Evolutionary conservation across 37 sponge, comb jelly and placozoan species (phyloP).

Genomic region (Ephydatia muelleri): DNA sequence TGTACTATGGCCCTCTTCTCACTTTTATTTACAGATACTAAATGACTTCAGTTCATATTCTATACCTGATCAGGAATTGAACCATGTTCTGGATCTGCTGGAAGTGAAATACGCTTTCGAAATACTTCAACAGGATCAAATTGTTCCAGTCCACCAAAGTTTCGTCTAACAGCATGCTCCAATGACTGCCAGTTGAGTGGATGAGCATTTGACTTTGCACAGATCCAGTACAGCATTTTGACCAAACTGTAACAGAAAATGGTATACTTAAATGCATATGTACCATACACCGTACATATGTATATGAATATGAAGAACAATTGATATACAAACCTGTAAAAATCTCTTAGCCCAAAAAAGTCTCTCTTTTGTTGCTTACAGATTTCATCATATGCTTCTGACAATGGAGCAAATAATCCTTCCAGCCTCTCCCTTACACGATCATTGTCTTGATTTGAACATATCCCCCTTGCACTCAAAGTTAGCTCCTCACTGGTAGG

Average conservation of each 20-base stretch:
- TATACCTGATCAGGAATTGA: not conserved
- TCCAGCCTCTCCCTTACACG: constrained; percentile 37
- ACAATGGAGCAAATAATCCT: constrained; percentile 45
- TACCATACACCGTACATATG: not conserved
- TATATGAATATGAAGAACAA: not conserved
- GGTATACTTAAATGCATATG: no score
- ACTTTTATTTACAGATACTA: not conserved
- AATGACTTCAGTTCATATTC: not conserved
- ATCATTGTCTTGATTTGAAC: constrained; percentile 56
- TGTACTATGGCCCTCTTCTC: no score
- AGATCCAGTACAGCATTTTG: constrained; percentile 89
- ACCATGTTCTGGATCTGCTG: not conserved
- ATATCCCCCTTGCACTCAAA: constrained; percentile 81
- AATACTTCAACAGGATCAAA: constrained; percentile 47
- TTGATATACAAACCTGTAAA: constrained; percentile 72
- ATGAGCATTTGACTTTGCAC: constrained; percentile 29
- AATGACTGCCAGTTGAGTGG: constrained; percentile 58
- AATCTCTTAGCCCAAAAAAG: constrained; percentile 96
- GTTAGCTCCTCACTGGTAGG: constrained; percentile 73
- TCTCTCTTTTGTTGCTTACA: constrained; percentile 50
- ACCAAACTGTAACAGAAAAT: constrained; percentile 57
- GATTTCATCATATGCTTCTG: constrained; percentile 70
- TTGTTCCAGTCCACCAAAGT: constrained; percentile 83
- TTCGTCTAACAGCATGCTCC: constrained; percentile 81
- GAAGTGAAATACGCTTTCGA: constrained; percentile 6